A percentile compares a stretch with the other conserved stretches of the same genome.
These are phyloP conservation scores for Epicampocera succincta DNA, from an alignment of 2,888 invertebrate genomes.

Conservation along the genomic window DNA sequence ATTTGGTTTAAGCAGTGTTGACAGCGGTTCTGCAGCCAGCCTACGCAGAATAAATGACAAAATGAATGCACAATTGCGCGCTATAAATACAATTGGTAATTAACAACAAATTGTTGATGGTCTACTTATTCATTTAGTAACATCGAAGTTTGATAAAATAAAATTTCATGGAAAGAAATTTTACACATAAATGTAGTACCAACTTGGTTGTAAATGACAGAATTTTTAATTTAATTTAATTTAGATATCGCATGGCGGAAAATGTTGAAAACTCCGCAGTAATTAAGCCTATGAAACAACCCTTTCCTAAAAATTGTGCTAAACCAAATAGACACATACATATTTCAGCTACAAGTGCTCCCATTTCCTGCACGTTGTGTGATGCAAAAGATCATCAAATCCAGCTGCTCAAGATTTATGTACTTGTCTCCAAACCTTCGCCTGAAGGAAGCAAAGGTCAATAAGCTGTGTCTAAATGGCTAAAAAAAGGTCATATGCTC, in stretches of 20 bases:
- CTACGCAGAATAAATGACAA: slow-evolving; percentile 65
- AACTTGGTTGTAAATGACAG: slow-evolving; percentile 28
- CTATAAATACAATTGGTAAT: slow-evolving; percentile 58
- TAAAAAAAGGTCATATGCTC: slow-evolving; percentile 57
- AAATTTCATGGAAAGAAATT: slow-evolving; percentile 58
- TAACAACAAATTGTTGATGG: slow-evolving; percentile 55
- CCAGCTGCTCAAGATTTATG: slow-evolving; percentile 26
- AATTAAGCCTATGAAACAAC: not conserved
- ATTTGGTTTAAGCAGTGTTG: slow-evolving; percentile 56
- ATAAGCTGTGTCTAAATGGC: slow-evolving; percentile 68
- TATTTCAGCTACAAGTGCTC: not conserved
- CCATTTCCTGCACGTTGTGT: slow-evolving; percentile 9
- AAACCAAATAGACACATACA: slow-evolving; percentile 14
- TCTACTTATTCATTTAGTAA: slow-evolving; percentile 49
- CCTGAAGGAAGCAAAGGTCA: slow-evolving; percentile 18
- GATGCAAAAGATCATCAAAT: slow-evolving; percentile 23
- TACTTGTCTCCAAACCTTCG: slow-evolving; percentile 42
- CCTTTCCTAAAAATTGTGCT: not conserved
- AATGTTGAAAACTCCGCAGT: slow-evolving; percentile 15
- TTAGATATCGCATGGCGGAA: slow-evolving; percentile 32
- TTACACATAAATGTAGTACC: slow-evolving; percentile 1
- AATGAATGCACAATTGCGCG: slow-evolving; percentile 57
- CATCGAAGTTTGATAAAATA: slow-evolving; percentile 53
- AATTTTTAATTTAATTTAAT: slow-evolving; percentile 48
- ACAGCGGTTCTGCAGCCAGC: slow-evolving; percentile 54